These are phyloP conservation scores for Galerucella calmariensis DNA, from an alignment of 2,888 invertebrate species.

Conservation along the genomic window DNA sequence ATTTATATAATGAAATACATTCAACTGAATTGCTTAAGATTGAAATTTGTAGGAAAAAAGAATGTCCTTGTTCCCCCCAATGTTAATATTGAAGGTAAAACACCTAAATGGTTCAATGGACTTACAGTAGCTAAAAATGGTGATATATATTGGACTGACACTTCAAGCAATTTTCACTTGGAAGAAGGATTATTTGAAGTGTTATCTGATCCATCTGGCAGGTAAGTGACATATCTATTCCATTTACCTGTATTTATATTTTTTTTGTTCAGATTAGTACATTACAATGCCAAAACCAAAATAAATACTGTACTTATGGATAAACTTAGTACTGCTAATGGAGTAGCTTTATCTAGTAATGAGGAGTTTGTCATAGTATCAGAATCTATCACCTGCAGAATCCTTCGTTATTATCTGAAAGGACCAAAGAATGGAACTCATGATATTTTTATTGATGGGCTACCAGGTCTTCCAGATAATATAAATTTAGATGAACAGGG, in stretches of 20 bases:
- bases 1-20: not conserved
- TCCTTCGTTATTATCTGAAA: conserved; percentile 82
- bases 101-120: conserved; percentile 78
- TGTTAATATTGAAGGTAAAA: conserved; percentile 76
- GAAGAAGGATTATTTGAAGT: conserved; percentile 75
- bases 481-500: conserved; percentile 66
- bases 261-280: conserved; percentile 73
- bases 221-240: conserved; percentile 68
- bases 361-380: conserved; percentile 84
- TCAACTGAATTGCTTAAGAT: not conserved
- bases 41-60: conserved; percentile 64
- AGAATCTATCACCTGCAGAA: conserved; percentile 75
- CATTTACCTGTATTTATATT: not conserved
- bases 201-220: conserved; percentile 83
- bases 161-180: conserved; percentile 78
- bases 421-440: conserved; percentile 79
- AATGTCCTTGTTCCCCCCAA: conserved; percentile 74
- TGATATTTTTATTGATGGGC: conserved; percentile 84
- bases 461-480: conserved; percentile 83
- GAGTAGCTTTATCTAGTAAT: conserved; percentile 85
- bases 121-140: conserved; percentile 83
- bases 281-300: conserved; percentile 82
- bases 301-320: conserved; percentile 80
- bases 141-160: conserved; percentile 90
- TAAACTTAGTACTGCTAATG: conserved; percentile 88